Evolutionary conservation across 2,888 invertebrate species (phyloP), one percentile per base, ranked within the genome.

Genomic region (Stenolophus ochropezus): DNA sequence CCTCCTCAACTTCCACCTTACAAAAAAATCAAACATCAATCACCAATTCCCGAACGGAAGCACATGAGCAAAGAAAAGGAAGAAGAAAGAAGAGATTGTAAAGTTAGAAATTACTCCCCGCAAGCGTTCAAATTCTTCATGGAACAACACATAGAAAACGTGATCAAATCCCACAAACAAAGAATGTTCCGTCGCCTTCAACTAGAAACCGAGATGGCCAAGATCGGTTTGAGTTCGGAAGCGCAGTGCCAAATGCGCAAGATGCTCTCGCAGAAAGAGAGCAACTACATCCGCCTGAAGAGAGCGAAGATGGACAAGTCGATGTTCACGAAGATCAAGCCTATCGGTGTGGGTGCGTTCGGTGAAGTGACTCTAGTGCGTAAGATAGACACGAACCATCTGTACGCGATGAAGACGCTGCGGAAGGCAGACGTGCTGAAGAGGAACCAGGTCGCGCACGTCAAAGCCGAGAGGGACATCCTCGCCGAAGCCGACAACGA

Each of bases 111-210:
- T 88, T 98, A 98, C 89, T 98, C 98, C 8, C 97, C 98, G 0
- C 97, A 98, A 88, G 99, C 99, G 4, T 99, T 97, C 90, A 98
- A 99, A 89, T 99, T 99, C 90, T 99, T 96, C 89, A 99, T 99
- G 99, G 99, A 99, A 89, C 99, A 99, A 88, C 99, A 99, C 88
- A 95, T 99, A 23, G 99, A 99, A 89, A 98, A 99, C 88, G 95
- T 99, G 61, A 92, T 99, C 58, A 98, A 99, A 89, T 97, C 97
- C 23, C 96, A 97, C 88, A 95, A 96, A 85, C 98, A 99, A 90
- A 92, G 99, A 79, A 91, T 95, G 82, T 96, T 94, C 88, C 92
- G 98, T 58, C 93, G 96, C 76, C 92, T 96, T 89, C 98, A 99
- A 89, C 91, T 99, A 80, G 98, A 98, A 88, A 96, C 96, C 84